Evolutionary conservation across 2,113 vertebrate genomes (phyloP), one percentile per base, ranked within the genome.

Genomic region (Nothoprocta pentlandii): DNA sequence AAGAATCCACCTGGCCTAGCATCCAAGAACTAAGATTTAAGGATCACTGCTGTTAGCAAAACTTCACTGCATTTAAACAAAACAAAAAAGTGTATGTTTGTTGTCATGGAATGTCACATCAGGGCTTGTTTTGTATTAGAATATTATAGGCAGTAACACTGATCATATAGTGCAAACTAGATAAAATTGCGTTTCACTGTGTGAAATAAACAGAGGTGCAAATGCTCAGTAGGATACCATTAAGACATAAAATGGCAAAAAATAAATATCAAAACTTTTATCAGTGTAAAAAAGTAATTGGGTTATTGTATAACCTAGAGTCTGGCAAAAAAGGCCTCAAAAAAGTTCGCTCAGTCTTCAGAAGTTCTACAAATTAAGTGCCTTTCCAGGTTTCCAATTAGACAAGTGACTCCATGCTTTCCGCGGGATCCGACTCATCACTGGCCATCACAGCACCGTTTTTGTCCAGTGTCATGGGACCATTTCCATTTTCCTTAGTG

Each of bases 181-280:
- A 98, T 98, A 98, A 98, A 98, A 98, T 97, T 97, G 98, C 89
- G 98, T 98, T 98, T 98, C 98, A 98, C 98, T 95, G 97, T 98
- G 97, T 98, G 97, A 98, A 98, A 99, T 97, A 98, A 99, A 98
- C 96, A 98, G 98, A 98, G 98, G 98, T 98, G 98, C 98, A 98
- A 98, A 98, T 98, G 98, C 98, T 99, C 98, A 99, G 98, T 99
- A 99, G 98, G 98, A 99, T 99, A 99, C 99, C 98, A 98, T 99
- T 99, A 99, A 99, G 99, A 99, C 99, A 99, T 98, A 99, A 99
- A 99, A 99, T 99, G 98, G 98, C 98, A 99, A 99, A 99, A 98
- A 99, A 99, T 99, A 99, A 99, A 99, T 99, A 99, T 99, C 98
- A 99, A 99, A 99, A 99, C 98, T 98, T 99, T 99, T 98, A 99